A percentile compares a stretch with the other conserved stretches of the same genome.
phyloP scores from a whole-genome alignment of 2,888 invertebrate genomes.

The Pseudeuparius sepicola region DNA sequence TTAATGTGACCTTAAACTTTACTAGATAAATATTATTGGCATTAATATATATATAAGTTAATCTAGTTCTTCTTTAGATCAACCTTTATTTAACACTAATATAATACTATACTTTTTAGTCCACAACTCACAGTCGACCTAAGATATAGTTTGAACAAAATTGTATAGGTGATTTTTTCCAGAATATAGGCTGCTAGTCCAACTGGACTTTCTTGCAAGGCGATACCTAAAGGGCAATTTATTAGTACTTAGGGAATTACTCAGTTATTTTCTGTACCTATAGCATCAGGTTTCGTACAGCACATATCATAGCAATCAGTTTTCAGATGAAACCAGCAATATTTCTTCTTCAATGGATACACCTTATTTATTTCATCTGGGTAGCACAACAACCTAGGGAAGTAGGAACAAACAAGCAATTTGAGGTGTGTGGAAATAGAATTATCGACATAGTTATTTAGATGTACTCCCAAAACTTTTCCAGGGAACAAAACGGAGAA shows the following conservation, averaged over 20 bases:
- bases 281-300: conserved; percentile 80
- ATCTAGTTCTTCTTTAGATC: too few species aligned
- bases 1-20: too few species aligned
- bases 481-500: conserved; percentile 56
- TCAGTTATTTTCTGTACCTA: too few species aligned
- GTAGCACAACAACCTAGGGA: conserved; percentile 47
- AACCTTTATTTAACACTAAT: too few species aligned
- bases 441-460: conserved; percentile 40
- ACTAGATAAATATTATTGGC: too few species aligned
- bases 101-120: too few species aligned
- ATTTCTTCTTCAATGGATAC: conserved; percentile 43
- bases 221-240: conserved; percentile 49
- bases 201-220: conserved; percentile 63
- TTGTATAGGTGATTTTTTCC: conserved; percentile 85
- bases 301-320: conserved; percentile 66
- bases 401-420: conserved; percentile 40
- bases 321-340: conserved; percentile 41
- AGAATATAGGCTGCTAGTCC: conserved; percentile 83
- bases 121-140: too few species aligned
- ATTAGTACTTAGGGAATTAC: conserved; percentile 1
- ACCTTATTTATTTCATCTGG: conserved; percentile 42
- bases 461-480: conserved; percentile 46
- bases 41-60: too few species aligned
- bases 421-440: conserved; percentile 18
- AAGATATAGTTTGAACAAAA: too few species aligned